Evolutionary conservation across 2,113 vertebrate species (phyloP), one percentile per base, ranked within the genome.

Genomic region (Lutjanus erythropterus): DNA sequence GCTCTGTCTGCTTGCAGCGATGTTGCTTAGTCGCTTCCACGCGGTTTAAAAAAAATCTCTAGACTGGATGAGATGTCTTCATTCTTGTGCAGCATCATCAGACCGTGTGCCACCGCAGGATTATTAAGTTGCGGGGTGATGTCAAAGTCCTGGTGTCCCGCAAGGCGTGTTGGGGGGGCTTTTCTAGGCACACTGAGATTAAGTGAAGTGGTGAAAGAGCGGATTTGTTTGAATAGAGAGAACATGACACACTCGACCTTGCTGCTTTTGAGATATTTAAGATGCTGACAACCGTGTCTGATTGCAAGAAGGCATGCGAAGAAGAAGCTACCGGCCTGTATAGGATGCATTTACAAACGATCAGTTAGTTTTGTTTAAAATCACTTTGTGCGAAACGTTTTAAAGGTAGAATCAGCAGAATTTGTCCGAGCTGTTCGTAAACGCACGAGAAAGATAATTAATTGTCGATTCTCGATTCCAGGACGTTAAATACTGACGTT

Each of bases 151-250:
- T 39, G 78, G 74, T 85, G 62, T 79, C 81, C 85, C 74, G 71
- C 76, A 73, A n/a, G 83, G 86, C 85, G 62, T 69, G 76, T 85
- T 71, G 60, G 81, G 85, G 85, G 75, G 75, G 75, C 70, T 71
- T 84, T 61, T 66, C 39, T 65, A 37, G 11, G 56, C 75, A 35
- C 78, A 67, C 58, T n/a, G 77, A 80, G 81, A 86, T 84, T 78
- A 81, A 85, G 75, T 75, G 78, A 78, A 71, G 88, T 75, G 87
- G 29, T 89, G 88, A 92, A 88, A 91, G 83, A 72, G 84, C 61
- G 76, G 83, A 86, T 88, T 86, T 88, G 81, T 79, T 88, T 71
- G 77, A 83, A 60, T 23, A 55, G 75, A 44, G 78, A 84, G 78
- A 81, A 75, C 84, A 84, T 82, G 81, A 80, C 85, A 84, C 83